phyloP scores from a whole-genome alignment of 1,140 invertebrate genomes.

The Elysia chlorotica region DNA sequence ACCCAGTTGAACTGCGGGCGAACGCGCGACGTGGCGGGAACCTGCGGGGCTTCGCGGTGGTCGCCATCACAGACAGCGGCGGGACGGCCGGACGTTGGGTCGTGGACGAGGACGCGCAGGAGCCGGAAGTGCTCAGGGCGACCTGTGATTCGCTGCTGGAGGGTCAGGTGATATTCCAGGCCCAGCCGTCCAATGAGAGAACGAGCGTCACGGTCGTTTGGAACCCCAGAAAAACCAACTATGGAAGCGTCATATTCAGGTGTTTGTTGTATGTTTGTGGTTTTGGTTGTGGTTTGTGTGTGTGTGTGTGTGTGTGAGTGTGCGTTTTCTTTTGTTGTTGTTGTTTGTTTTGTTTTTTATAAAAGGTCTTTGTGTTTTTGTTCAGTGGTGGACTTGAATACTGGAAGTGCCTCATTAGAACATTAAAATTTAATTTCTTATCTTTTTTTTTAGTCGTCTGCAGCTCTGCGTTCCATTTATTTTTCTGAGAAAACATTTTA shows the following conservation, averaged over 20 bases:
- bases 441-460: no score
- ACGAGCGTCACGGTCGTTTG: neutral
- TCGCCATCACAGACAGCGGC: neutral
- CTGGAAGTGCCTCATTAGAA: neutral
- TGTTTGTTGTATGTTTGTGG: neutral
- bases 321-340: neutral
- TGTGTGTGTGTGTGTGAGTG: neutral
- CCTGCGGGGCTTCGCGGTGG: neutral
- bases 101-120: neutral
- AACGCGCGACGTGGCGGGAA: neutral
- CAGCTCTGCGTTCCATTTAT: no score
- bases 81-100: neutral
- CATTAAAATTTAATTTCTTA: no score
- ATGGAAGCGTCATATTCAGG: neutral
- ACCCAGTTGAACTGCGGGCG: neutral
- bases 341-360: no score
- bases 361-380: neutral
- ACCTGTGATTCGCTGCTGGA: neutral
- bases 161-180: conserved; percentile 9
- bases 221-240: neutral
- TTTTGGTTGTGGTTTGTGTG: neutral
- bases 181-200: neutral
- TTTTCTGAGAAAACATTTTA: no score
- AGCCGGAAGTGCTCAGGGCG: neutral
- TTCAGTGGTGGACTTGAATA: neutral